Evolutionary conservation across 1,140 invertebrate species (phyloP).

Genomic region (Papilio glaucus): DNA sequence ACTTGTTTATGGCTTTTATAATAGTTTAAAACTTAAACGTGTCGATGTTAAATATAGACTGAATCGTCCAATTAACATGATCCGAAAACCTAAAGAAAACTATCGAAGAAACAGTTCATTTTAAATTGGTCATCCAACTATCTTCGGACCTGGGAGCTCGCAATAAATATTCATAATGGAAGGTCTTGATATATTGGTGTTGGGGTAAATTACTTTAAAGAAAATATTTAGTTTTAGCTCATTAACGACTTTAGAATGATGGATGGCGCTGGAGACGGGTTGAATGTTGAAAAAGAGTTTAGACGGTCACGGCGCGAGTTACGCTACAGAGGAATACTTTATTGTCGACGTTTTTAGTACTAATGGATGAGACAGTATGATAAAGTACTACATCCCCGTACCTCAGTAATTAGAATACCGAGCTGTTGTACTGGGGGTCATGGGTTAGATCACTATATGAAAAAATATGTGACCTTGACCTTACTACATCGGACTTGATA

Average conservation of each 20-base stretch:
- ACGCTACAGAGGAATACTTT: slow-evolving; percentile 20
- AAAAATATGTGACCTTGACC: too few species aligned
- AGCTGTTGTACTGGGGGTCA: too few species aligned
- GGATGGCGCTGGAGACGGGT: slow-evolving; percentile 60
- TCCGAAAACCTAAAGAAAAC: background rate
- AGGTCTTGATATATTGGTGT: slow-evolving; percentile 56
- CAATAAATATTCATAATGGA: slow-evolving; percentile 44
- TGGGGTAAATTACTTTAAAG: slow-evolving; percentile 55
- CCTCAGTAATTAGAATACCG: too few species aligned
- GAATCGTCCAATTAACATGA: slow-evolving; percentile 41
- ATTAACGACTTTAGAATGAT: slow-evolving; percentile 71
- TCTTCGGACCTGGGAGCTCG: slow-evolving; percentile 42
- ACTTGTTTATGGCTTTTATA: slow-evolving; percentile 74
- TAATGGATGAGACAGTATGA: slow-evolving; percentile 3
- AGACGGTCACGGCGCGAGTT: slow-evolving; percentile 28
- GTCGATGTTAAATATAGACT: slow-evolving; percentile 47
- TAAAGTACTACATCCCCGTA: background rate
- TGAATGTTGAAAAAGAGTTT: slow-evolving; percentile 50
- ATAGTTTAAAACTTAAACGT: slow-evolving; percentile 67
- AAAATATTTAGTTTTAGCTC: slow-evolving; percentile 71
- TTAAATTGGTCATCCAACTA: slow-evolving; percentile 51
- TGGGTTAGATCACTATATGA: too few species aligned
- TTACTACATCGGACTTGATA: too few species aligned
- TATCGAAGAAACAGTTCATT: slow-evolving; percentile 30
- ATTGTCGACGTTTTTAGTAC: slow-evolving; percentile 1